These are phyloP conservation scores for Colaptes auratus DNA, from an alignment of 2,113 vertebrate species.

Conservation along the genomic window DNA sequence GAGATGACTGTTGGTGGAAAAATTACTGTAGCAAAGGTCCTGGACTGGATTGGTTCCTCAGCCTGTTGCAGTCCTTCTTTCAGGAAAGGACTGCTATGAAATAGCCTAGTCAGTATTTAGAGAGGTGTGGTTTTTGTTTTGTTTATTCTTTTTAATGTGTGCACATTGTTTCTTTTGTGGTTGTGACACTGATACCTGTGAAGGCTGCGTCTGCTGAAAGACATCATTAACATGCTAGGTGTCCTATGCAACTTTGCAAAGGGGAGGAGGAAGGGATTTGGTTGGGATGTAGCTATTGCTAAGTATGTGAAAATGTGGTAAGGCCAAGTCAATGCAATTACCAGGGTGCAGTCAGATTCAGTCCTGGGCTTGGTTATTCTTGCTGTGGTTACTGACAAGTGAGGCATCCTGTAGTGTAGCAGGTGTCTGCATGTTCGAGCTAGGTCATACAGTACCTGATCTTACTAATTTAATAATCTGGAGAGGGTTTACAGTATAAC, in stretches of 20 bases:
- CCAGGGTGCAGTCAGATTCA: background rate
- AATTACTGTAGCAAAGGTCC: background rate
- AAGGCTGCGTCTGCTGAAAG: background rate
- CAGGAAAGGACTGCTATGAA: background rate
- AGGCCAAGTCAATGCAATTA: background rate
- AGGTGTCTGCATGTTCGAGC: background rate
- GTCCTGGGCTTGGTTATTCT: background rate
- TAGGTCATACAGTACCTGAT: background rate
- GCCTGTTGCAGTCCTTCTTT: background rate
- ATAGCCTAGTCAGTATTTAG: background rate
- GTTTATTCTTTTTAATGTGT: background rate
- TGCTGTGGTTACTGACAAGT: conserved; percentile 10
- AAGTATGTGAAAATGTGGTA: background rate
- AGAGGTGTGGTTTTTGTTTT: background rate
- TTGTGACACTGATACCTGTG: background rate
- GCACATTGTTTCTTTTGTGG: background rate
- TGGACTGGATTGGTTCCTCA: accelerated
- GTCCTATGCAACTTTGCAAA: background rate
- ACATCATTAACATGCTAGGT: background rate
- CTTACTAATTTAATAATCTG: background rate
- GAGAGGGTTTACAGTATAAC: background rate
- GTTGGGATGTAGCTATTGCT: background rate
- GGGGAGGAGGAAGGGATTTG: background rate
- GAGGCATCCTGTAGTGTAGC: background rate
- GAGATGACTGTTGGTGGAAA: background rate